Base-by-base conservation (phyloP, 2,888 invertebrate genomes). In the Cryptocheilus praepositus region DNA sequence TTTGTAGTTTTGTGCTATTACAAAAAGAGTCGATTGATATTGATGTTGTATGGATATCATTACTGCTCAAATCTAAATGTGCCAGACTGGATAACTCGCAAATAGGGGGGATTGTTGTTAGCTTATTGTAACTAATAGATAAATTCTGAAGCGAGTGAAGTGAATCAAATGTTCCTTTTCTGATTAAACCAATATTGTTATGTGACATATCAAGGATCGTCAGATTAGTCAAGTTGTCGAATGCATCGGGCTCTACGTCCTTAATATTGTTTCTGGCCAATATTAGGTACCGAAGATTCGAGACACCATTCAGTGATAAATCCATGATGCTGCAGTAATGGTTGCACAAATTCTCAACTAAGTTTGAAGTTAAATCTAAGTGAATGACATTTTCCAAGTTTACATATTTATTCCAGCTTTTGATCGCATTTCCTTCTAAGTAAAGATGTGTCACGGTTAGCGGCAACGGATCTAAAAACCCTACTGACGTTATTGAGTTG, bases 381-480 rank as follows among this genome's bases (percentile, higher is more conserved):
- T 13, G n/a, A 0, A 1, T 11, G 3, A 74, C n/a, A 15, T 56
- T 56, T 0, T 0, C 0, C 8, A 0, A 0, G 0, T 0, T 3
- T 8, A 15, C 0, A 0, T 15, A 0, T 0, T 18, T 46, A 0
- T 0, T 0, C 0, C 67, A 21, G 1, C 0, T 0, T 0, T 1
- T 0, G 2, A 71, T 8, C 0, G 0, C 0, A 11, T 71, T 74
- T 1, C 0, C 0, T 0, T 52, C 56, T 0, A 74, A 51, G n/a
- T 62, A 7, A 13, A 74, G 44, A 21, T 61, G 4, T 1, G 0
- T 13, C 5, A 74, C 36, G 0, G 5, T 16, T 1, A 15, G 44
- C 3, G 25, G 11, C 13, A 52, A 19, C 0, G 19, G 5, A 0
- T 13, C 0, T 0, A 3, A 0, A 3, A 46, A 58, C 0, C 0